Base-by-base conservation (phyloP, 2,113 vertebrate genomes). In the Dicerorhinus sumatrensis region DNA sequence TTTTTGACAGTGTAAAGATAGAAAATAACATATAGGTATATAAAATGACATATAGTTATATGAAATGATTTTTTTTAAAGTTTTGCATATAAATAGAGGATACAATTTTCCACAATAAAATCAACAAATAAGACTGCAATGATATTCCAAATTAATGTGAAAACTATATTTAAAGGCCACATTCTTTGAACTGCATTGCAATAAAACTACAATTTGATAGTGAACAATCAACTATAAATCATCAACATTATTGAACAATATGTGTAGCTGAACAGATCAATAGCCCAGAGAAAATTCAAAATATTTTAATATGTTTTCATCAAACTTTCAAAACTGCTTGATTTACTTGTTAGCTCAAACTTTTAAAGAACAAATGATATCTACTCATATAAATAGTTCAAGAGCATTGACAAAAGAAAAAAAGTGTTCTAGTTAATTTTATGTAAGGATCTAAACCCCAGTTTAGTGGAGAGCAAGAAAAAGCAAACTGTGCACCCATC, bases 241-340 rank as follows among this genome's bases (percentile, higher is more conserved):
- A 70, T 33, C 21, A 67, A 80, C 58, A 70, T 73, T 84, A 80
- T 13, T 87, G 6, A 88, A 65, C 6, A 88, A 84, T 27, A 67
- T 8, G 0, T 27, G 20, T 18, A 62, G 16, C 4, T 63, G 11
- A 76, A 42, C 85, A 91, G 5, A 54, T 89, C 39, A 48, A 69
- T 27, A 72, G 14, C 33, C 17, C 42, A 77, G 33, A 54, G 11
- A 46, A 65, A 85, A 58, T 73, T 79, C n/a, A 75, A 75, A 77
- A 21, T 95, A 69, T 18, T 85, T 90, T 73, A 83, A 87, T 21
- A 33, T 58, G 42, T 75, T 79, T 60, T 16, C 14, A 91, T 67
- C 11, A 72, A 87, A 54, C 29, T 14, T 80, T 72, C 13, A 56
- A 80, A 62, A 91, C 27, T n/a, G 16, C 2, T 54, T n/a, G 4